These are phyloP conservation scores for Glossophaga mutica DNA, from an alignment of 2,797 vertebrate genomes.

Conservation along the genomic window DNA sequence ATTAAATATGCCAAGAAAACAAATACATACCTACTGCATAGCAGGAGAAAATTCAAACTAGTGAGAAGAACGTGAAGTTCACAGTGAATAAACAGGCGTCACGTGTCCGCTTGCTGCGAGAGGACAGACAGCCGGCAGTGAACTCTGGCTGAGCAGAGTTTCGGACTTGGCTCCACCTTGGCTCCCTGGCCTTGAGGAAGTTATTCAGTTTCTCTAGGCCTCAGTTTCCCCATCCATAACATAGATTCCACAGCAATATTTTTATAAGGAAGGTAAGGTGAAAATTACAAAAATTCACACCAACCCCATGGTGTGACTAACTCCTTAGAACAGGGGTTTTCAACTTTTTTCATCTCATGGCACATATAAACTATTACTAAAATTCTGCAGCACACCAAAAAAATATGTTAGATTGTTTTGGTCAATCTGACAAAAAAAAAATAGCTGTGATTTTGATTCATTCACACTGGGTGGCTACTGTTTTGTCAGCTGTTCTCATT, in stretches of 20 bases:
- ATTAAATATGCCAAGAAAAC: slow-evolving; percentile 59
- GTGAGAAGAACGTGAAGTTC: slow-evolving; percentile 21
- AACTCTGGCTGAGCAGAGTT: background rate
- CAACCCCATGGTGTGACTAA: background rate
- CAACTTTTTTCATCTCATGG: background rate
- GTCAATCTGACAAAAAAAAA: background rate
- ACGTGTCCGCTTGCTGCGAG: background rate
- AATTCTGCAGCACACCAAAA: background rate
- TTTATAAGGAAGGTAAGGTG: background rate
- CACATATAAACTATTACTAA: background rate
- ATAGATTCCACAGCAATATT: background rate
- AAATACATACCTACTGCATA: background rate
- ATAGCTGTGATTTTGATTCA: background rate
- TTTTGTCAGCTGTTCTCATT: background rate
- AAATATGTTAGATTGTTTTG: background rate
- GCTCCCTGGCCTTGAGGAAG: background rate
- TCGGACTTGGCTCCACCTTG: background rate
- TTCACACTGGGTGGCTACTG: background rate
- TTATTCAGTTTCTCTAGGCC: background rate
- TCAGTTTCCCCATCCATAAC: background rate
- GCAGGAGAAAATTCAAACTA: slow-evolving; percentile 55
- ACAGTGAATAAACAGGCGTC: background rate
- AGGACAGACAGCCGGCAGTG: accelerated
- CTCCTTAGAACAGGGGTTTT: background rate
- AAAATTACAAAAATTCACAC: background rate